Percentiles rank a stretch among this genome's conserved stretches.
These are phyloP conservation scores for Tethea ocularis DNA, from an alignment of 2,888 invertebrate species.

Conservation along the genomic window DNA sequence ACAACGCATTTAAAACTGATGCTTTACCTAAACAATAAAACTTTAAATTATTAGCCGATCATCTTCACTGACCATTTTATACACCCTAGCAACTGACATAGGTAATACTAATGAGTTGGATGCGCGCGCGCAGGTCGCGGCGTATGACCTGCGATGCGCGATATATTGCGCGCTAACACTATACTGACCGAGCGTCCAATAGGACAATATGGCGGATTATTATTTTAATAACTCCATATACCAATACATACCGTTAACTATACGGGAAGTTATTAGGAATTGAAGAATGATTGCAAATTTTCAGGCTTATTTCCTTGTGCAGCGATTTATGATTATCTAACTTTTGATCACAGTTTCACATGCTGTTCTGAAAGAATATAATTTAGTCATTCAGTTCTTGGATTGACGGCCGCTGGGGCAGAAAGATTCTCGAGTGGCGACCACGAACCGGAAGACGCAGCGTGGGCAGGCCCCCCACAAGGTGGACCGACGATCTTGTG, in stretches of 20 bases:
- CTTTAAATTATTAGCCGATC: neutral
- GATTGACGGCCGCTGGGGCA: no score
- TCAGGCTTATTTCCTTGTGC: neutral
- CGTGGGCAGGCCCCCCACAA: no score
- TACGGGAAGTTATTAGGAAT: neutral
- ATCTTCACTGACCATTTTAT: conserved; percentile 25
- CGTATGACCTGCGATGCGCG: conserved; percentile 54
- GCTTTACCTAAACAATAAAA: neutral
- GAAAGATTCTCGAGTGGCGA: no score
- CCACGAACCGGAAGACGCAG: no score
- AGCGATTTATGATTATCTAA: neutral
- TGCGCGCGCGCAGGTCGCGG: conserved; percentile 56
- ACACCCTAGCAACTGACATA: conserved; percentile 38
- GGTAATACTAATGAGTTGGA: conserved; percentile 66
- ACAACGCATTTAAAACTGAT: no score
- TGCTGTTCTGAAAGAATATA: neutral
- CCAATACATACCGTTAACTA: neutral
- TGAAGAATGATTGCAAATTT: neutral
- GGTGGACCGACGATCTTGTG: no score
- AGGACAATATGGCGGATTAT: conserved; percentile 20
- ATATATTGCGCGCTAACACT: conserved; percentile 53
- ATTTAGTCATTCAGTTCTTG: no score
- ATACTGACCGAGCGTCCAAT: conserved; percentile 15
- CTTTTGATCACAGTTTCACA: neutral
- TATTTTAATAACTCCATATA: conserved; percentile 4